Conservation (phyloP, 2,113 vertebrate genomes). For the Sorex araneus region DNA sequence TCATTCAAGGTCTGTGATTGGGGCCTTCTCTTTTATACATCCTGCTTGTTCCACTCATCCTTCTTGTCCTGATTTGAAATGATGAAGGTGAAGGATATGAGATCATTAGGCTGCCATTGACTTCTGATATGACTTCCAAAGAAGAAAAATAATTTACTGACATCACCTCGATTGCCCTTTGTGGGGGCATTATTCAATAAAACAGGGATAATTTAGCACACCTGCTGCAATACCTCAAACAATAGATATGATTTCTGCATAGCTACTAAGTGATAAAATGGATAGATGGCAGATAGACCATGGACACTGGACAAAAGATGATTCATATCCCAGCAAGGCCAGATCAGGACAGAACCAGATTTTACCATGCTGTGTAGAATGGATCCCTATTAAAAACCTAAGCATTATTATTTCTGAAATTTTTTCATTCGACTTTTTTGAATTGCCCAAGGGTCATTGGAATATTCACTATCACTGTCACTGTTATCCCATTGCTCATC, state of each 20-base stretch:
- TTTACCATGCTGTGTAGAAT: background rate
- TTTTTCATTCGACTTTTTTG: background rate
- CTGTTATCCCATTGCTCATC: too few relatives aligned
- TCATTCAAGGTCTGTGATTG: background rate
- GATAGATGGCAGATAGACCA: background rate
- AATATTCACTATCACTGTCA: too few relatives aligned
- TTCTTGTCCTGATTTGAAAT: background rate
- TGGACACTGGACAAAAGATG: background rate
- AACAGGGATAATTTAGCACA: background rate
- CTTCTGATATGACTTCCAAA: background rate
- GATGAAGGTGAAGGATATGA: background rate
- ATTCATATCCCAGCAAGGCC: background rate
- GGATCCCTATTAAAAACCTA: background rate
- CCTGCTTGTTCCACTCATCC: background rate
- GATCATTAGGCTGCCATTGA: background rate
- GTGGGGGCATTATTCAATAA: background rate
- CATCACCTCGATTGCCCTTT: background rate
- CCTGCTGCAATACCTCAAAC: background rate
- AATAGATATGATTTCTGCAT: background rate
- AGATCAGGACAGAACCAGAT: background rate
- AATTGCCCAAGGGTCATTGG: background rate
- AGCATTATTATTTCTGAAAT: background rate
- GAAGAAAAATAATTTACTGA: background rate
- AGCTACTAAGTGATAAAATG: background rate
- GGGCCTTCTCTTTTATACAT: background rate